phyloP scores from a whole-genome alignment of 2,888 invertebrate genomes.

The Drosophila mayaguana region DNA sequence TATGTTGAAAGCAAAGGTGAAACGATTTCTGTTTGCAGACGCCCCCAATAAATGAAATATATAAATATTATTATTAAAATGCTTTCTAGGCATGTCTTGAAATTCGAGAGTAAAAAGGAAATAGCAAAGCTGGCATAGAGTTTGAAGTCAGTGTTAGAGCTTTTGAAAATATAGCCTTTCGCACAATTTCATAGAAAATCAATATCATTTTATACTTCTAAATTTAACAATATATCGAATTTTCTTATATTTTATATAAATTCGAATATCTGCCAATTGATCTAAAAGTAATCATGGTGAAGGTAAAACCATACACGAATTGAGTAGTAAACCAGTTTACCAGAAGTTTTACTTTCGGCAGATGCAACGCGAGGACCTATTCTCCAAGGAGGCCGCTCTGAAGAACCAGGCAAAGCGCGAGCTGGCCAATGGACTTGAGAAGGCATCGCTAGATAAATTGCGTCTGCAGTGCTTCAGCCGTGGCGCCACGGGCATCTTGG shows the following conservation, averaged over 20 bases:
- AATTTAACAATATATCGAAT: background rate
- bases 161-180: background rate
- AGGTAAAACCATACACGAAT: background rate
- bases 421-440: constrained; percentile 87
- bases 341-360: background rate
- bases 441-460: constrained; percentile 93
- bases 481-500: constrained; percentile 95
- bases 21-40: constrained; percentile 2
- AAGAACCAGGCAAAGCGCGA: constrained; percentile 91
- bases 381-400: constrained; percentile 90
- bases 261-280: background rate
- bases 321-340: too few relatives aligned
- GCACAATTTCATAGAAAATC: background rate
- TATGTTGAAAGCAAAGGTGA: constrained; percentile 22
- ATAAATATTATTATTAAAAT: background rate
- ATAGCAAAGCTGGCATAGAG: constrained; percentile 1
- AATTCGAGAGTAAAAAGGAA: background rate
- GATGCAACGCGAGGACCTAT: constrained; percentile 78
- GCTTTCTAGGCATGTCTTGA: background rate
- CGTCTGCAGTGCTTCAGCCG: constrained; percentile 93
- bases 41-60: background rate
- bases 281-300: background rate
- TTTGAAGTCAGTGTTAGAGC: background rate
- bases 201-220: background rate
- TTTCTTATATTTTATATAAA: background rate